Conservation (phyloP, 2,113 vertebrate species). For the zebrafish (Danio rerio) region DNA sequence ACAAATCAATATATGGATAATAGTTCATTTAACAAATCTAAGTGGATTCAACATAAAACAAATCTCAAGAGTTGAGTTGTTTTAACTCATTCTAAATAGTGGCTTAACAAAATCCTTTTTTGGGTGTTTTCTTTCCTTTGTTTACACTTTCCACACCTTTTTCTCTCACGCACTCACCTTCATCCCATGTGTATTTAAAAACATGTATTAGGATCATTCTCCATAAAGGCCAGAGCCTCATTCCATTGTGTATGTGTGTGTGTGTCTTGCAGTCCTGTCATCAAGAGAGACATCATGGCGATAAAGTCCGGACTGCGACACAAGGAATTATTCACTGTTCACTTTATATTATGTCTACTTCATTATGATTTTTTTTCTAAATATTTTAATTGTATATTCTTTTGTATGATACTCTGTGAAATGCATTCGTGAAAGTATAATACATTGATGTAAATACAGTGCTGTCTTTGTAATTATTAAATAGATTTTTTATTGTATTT, state of each 20-base stretch:
- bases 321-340: slow-evolving; percentile 61
- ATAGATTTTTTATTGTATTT: slow-evolving; percentile 49
- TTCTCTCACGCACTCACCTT: not conserved
- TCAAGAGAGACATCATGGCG: slow-evolving; percentile 75
- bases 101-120: not conserved
- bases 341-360: slow-evolving; percentile 46
- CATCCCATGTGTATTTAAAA: not conserved
- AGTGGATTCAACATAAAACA: too few species aligned
- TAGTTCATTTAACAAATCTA: too few species aligned
- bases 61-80: too few species aligned
- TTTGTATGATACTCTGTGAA: slow-evolving; percentile 29
- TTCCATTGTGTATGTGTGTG: slow-evolving; percentile 59
- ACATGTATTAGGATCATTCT: not conserved
- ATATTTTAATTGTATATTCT: slow-evolving; percentile 11
- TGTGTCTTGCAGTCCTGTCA: slow-evolving; percentile 74
- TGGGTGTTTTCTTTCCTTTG: not conserved
- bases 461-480: slow-evolving; percentile 53
- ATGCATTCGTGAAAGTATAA: too few species aligned
- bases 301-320: slow-evolving; percentile 64
- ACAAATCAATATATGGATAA: too few species aligned
- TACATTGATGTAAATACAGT: slow-evolving; percentile 48
- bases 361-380: not conserved
- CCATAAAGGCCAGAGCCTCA: slow-evolving; percentile 34
- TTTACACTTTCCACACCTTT: not conserved
- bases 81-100: too few species aligned